These are phyloP conservation scores for Mustelus asterias DNA, from an alignment of 2,113 vertebrate genomes.

Conservation along the genomic window DNA sequence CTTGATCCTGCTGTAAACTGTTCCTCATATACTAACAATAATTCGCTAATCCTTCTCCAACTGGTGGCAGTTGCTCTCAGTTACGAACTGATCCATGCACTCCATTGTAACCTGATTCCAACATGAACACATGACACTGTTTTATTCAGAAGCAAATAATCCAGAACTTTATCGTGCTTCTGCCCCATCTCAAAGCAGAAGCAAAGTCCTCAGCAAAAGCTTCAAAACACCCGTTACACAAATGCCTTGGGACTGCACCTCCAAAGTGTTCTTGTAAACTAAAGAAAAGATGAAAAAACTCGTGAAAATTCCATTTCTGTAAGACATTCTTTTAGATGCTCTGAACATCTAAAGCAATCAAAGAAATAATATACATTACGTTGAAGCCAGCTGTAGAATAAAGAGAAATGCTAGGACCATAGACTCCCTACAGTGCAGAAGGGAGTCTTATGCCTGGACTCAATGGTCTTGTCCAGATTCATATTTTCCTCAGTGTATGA, in stretches of 20 bases:
- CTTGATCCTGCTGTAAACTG: too few species aligned
- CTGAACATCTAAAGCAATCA: neutral
- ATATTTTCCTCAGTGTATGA: too few species aligned
- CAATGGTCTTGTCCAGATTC: too few species aligned
- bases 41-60: too few species aligned
- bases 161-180: neutral
- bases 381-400: neutral
- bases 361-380: neutral
- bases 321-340: neutral
- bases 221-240: neutral
- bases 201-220: neutral
- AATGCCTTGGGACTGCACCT: neutral
- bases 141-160: neutral
- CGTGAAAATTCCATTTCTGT: neutral
- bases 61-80: too few species aligned
- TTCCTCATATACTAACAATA: too few species aligned
- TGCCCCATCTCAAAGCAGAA: neutral
- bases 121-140: neutral
- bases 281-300: neutral
- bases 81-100: too few species aligned
- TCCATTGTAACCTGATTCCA: too few species aligned
- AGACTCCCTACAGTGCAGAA: too few species aligned
- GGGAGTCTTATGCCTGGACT: too few species aligned
- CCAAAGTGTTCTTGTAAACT: neutral
- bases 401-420: too few species aligned